Percentiles rank a stretch among this genome's conserved stretches.
These are phyloP conservation scores for Cochlearius cochlearius DNA, from an alignment of 2,113 vertebrate genomes.

Conservation along the genomic window DNA sequence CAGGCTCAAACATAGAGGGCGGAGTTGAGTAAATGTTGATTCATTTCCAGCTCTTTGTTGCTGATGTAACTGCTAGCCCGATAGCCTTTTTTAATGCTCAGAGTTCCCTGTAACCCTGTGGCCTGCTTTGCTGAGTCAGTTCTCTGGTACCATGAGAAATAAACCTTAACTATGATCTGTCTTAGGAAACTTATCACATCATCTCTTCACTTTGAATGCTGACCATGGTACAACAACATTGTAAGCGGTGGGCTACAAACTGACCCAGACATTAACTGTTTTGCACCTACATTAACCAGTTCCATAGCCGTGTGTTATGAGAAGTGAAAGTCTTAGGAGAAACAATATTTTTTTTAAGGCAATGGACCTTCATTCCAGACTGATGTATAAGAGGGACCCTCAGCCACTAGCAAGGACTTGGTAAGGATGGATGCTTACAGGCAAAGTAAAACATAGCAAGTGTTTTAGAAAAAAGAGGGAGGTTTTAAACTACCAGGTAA, in stretches of 20 bases:
- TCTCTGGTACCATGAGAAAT: background rate
- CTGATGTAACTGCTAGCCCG: background rate
- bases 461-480: background rate
- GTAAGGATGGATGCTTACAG: background rate
- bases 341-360: background rate
- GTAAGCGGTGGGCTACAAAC: background rate
- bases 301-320: background rate
- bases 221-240: background rate
- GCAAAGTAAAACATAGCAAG: background rate
- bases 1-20: background rate
- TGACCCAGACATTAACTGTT: background rate
- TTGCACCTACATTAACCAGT: background rate
- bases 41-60: background rate
- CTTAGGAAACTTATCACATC: background rate
- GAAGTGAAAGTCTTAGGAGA: background rate
- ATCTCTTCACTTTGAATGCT: background rate
- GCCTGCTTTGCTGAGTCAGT: background rate
- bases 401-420: background rate
- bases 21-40: background rate
- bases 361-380: background rate
- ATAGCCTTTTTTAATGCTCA: background rate
- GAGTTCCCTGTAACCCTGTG: background rate
- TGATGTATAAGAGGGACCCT: background rate
- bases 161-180: background rate
- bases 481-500: background rate